Evolutionary conservation across 2,888 invertebrate genomes (phyloP).

Genomic region (Eupeodes luniger): DNA sequence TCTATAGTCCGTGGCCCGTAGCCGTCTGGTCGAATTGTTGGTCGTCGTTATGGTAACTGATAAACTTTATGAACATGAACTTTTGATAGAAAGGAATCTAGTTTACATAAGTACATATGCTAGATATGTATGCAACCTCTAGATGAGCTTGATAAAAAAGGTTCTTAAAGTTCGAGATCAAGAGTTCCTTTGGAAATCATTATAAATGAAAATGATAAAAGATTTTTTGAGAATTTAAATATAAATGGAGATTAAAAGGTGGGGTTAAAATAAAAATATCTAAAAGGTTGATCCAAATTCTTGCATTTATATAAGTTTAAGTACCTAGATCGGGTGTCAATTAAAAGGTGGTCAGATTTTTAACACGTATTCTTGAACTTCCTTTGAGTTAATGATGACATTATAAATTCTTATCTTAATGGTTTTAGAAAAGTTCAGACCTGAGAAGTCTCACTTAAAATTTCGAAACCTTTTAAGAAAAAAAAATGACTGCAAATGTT

Average conservation of each 20-base stretch:
- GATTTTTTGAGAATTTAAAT: neutral
- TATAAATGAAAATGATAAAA: neutral
- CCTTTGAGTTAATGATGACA: too few species aligned
- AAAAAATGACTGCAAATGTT: too few species aligned
- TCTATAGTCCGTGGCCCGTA: neutral
- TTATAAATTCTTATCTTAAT: too few species aligned
- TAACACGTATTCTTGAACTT: neutral
- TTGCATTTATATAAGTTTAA: neutral
- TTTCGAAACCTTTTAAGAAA: neutral
- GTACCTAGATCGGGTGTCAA: too few species aligned
- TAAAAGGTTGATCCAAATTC: neutral
- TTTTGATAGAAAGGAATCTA: constrained; percentile 49
- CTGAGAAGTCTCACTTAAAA: too few species aligned
- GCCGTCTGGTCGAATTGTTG: neutral
- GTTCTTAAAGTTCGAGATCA: constrained; percentile 8
- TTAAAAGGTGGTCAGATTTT: neutral
- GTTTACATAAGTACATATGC: neutral
- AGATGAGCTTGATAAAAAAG: constrained; percentile 29
- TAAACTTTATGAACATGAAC: constrained; percentile 65
- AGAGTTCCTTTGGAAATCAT: constrained; percentile 1
- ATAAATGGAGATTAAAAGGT: neutral
- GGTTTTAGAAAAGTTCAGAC: too few species aligned
- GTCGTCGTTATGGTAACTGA: constrained; percentile 17
- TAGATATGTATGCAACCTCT: constrained; percentile 4
- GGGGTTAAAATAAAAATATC: neutral